Conservation (phyloP, 2,797 vertebrate species). For the Characodon lateralis region DNA sequence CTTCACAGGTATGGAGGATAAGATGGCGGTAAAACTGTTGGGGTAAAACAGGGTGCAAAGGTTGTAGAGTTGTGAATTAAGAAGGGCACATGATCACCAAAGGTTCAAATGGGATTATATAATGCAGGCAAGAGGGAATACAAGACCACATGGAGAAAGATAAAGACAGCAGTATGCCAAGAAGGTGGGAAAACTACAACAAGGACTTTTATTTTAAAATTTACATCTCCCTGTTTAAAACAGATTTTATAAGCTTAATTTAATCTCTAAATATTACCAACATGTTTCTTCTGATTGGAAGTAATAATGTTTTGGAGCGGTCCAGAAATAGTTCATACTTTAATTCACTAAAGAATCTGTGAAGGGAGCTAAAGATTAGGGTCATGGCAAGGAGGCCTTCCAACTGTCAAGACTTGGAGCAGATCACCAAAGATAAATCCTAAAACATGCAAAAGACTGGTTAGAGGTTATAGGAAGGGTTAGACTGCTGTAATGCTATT, state of each 20-base stretch:
- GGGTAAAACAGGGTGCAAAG: slow-evolving; percentile 28
- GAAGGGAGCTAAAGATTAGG: not conserved
- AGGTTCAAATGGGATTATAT: slow-evolving; percentile 54
- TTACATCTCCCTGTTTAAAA: slow-evolving; percentile 3
- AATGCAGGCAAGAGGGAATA: slow-evolving; percentile 54
- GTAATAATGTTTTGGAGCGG: no score
- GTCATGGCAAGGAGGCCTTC: not conserved
- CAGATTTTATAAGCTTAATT: not conserved
- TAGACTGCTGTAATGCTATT: no score
- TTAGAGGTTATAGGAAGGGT: not conserved
- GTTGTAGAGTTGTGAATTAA: slow-evolving; percentile 50
- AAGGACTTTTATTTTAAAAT: slow-evolving; percentile 8
- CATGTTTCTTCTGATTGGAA: not conserved
- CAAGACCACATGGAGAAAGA: slow-evolving; percentile 33
- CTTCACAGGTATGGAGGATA: slow-evolving; percentile 41
- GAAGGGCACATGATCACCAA: slow-evolving; percentile 33
- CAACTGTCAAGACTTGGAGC: not conserved
- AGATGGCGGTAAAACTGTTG: slow-evolving; percentile 22
- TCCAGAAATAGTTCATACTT: not conserved
- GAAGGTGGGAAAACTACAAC: slow-evolving; percentile 5
- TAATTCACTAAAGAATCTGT: not conserved
- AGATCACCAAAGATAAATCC: not conserved
- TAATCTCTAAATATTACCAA: not conserved
- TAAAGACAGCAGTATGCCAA: slow-evolving; percentile 26
- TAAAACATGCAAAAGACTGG: not conserved